Percentiles rank a stretch among this genome's conserved stretches.
phyloP scores from a whole-genome alignment of 2,888 invertebrate genomes.

The Piscicola geometra region DNA sequence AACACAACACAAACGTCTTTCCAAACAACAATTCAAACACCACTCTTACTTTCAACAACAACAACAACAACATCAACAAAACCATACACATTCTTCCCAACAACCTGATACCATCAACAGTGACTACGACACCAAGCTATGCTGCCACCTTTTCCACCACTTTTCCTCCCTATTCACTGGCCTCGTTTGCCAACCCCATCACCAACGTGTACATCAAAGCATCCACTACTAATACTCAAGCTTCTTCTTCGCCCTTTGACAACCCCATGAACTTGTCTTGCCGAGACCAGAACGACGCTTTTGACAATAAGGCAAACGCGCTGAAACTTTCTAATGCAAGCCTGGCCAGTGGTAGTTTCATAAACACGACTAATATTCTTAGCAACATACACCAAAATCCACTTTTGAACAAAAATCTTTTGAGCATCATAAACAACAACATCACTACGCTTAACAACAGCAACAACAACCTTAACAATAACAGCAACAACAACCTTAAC shows the following conservation, averaged over 20 bases:
- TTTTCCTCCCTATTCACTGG: no score
- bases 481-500: neutral
- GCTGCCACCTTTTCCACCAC: neutral
- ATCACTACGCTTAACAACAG: neutral
- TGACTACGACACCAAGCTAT: neutral
- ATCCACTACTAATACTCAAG: no score
- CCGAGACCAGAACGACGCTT: neutral
- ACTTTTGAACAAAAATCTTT: neutral
- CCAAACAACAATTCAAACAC: neutral
- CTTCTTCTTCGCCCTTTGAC: no score
- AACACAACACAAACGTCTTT: neutral
- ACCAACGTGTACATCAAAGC: no score
- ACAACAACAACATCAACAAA: neutral
- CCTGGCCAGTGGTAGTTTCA: no score
- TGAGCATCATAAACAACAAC: neutral
- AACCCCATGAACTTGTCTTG: neutral
- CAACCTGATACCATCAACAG: neutral
- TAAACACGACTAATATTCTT: no score
- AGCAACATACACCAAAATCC: neutral
- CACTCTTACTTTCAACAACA: constrained; percentile 1
- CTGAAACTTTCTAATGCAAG: no score
- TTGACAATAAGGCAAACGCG: neutral
- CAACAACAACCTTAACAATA: neutral
- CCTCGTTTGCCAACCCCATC: no score
- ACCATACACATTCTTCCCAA: no score